phyloP scores from a whole-genome alignment of 1,140 invertebrate species.

The Mesaphorura yosii region DNA sequence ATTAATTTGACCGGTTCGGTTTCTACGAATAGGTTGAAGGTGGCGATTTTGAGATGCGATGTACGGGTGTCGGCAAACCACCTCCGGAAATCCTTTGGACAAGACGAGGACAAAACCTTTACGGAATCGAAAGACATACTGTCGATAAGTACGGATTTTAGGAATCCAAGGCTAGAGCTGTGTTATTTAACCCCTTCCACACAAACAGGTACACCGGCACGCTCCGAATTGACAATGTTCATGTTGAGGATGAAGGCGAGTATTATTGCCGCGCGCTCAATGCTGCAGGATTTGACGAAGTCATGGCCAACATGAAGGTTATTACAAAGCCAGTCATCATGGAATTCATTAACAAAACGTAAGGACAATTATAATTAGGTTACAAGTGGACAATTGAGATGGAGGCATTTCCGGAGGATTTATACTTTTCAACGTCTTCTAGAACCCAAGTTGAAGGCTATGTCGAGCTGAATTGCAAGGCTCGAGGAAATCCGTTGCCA shows the following conservation, averaged over 20 bases:
- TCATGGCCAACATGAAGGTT: conserved; percentile 48
- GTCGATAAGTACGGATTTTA: conserved; percentile 53
- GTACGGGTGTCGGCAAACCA: conserved; percentile 68
- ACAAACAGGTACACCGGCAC: conserved; percentile 40
- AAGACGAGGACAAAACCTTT: conserved; percentile 46
- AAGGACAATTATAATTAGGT: no score
- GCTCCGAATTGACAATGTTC: conserved; percentile 61
- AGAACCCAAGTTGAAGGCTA: no score
- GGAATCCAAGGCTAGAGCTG: no score
- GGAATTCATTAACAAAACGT: conserved; percentile 59
- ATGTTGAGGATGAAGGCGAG: conserved; percentile 60
- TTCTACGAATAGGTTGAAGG: conserved; percentile 67
- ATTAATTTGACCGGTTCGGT: no score
- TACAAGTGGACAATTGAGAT: no score
- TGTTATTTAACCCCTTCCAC: no score
- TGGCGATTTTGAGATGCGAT: conserved; percentile 56
- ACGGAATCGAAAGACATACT: conserved; percentile 51
- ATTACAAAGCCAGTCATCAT: conserved; percentile 66
- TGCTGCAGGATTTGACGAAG: conserved; percentile 56
- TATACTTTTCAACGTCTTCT: no score
- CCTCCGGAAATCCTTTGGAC: conserved; percentile 69
- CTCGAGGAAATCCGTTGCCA: conserved; percentile 52
- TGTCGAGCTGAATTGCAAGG: conserved; percentile 35
- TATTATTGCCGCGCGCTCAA: conserved; percentile 76
- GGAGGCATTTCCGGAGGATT: no score